A percentile compares a stretch with the other conserved stretches of the same genome.
Conservation (phyloP, 1,140 invertebrate genomes). For the Anagrus nilaparvatae region DNA sequence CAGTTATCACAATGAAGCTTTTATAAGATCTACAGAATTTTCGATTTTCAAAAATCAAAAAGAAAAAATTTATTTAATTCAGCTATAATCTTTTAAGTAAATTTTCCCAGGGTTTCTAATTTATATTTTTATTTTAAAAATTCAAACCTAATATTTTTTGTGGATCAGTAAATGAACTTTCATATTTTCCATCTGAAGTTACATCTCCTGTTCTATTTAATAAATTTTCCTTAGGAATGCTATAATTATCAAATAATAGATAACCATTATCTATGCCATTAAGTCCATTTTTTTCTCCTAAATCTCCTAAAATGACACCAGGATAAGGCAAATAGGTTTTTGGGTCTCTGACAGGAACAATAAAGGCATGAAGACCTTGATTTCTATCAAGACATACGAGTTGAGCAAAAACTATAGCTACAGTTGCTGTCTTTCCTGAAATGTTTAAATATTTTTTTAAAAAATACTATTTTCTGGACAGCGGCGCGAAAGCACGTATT, state of each 20-base stretch:
- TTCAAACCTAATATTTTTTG: slow-evolving; percentile 55
- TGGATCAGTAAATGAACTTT: slow-evolving; percentile 69
- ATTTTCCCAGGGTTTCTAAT: too few species aligned
- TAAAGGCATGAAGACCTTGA: slow-evolving; percentile 72
- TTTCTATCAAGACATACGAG: slow-evolving; percentile 61
- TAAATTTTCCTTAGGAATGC: slow-evolving; percentile 49
- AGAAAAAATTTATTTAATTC: too few species aligned
- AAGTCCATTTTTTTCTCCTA: slow-evolving; percentile 73
- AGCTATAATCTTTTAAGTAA: too few species aligned
- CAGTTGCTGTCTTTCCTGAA: slow-evolving; percentile 71
- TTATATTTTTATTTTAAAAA: too few species aligned
- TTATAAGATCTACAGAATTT: too few species aligned
- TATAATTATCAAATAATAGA: slow-evolving; percentile 50
- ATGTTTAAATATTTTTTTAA: neutral
- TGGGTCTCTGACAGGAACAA: slow-evolving; percentile 67
- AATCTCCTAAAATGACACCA: slow-evolving; percentile 68
- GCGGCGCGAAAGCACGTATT: too few species aligned
- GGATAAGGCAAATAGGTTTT: slow-evolving; percentile 58
- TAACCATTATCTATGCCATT: slow-evolving; percentile 81
- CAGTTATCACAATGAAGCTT: too few species aligned
- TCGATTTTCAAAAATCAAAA: too few species aligned
- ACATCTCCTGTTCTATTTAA: slow-evolving; percentile 57
- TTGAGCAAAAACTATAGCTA: slow-evolving; percentile 85
- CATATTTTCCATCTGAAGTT: slow-evolving; percentile 51
- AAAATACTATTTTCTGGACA: neutral